Percentiles rank a stretch among this genome's conserved stretches.
These are phyloP conservation scores for Vanacampus margaritifer DNA, from an alignment of 2,113 vertebrate genomes.

Conservation along the genomic window DNA sequence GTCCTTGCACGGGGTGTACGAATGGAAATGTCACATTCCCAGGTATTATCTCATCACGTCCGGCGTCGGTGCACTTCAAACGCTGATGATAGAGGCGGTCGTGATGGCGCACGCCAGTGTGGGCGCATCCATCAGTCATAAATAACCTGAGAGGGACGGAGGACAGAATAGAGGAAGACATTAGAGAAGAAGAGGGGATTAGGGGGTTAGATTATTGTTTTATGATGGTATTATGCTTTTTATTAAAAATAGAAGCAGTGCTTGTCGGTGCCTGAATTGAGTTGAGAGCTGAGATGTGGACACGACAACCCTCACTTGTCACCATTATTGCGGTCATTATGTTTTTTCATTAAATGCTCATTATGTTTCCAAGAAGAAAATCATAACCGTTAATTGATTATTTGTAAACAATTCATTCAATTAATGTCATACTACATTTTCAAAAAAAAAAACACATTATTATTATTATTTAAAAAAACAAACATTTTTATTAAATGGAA, in stretches of 20 bases:
- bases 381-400: too few relatives aligned
- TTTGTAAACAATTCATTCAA: too few relatives aligned
- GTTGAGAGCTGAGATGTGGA: too few relatives aligned
- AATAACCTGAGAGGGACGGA: constrained; percentile 43
- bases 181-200: constrained; percentile 26
- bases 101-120: constrained; percentile 25
- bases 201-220: constrained; percentile 12
- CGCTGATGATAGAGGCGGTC: constrained; percentile 50
- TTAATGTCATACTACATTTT: too few relatives aligned
- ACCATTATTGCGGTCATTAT: background rate
- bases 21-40: constrained; percentile 55
- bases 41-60: constrained; percentile 54
- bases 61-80: constrained; percentile 18
- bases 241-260: constrained; percentile 42
- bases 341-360: background rate
- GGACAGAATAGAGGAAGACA: constrained; percentile 1
- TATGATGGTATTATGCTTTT: constrained; percentile 27
- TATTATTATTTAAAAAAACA: too few relatives aligned
- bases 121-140: constrained; percentile 58
- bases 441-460: too few relatives aligned
- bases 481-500: too few relatives aligned
- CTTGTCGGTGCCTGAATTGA: constrained; percentile 35
- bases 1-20: constrained; percentile 29
- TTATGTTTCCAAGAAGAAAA: background rate
- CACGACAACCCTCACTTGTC: too few relatives aligned